Percentiles rank a stretch among this genome's conserved stretches.
phyloP scores from a whole-genome alignment of 2,888 invertebrate species.

The Camponotus fellah region DNA sequence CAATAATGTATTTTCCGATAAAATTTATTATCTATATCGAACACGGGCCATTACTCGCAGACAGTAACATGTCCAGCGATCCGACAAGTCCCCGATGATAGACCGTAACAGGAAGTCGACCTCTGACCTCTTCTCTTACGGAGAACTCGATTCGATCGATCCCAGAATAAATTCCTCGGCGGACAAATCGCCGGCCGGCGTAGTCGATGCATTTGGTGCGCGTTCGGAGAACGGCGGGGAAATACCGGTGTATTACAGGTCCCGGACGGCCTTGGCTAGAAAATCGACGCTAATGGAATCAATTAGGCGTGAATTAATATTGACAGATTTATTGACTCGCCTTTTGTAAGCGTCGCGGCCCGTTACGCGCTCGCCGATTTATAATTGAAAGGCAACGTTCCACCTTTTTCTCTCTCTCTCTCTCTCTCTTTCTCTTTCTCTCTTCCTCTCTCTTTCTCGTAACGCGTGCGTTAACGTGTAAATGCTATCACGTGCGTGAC shows the following conservation, averaged over 20 bases:
- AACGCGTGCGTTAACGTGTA: constrained; percentile 32
- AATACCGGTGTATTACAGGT: constrained; percentile 41
- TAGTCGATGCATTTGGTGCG: constrained; percentile 43
- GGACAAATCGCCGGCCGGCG: constrained; percentile 40
- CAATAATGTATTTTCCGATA: not conserved
- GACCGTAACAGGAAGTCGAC: constrained; percentile 51
- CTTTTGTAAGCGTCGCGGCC: constrained; percentile 74
- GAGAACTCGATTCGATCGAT: constrained; percentile 49
- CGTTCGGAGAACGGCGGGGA: constrained; percentile 47
- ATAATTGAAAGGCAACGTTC: constrained; percentile 72
- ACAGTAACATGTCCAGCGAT: constrained; percentile 1
- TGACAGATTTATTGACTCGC: constrained; percentile 80
- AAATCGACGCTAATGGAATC: constrained; percentile 78
- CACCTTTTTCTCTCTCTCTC: constrained; percentile 4
- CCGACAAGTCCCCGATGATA: constrained; percentile 42
- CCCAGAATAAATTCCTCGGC: constrained; percentile 51
- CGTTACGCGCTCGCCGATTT: constrained; percentile 71
- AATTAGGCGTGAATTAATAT: constrained; percentile 81
- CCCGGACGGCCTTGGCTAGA: constrained; percentile 54
- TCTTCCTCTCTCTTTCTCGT: not conserved
- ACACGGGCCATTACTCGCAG: not conserved
- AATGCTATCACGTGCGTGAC: constrained; percentile 46
- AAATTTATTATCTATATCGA: constrained; percentile 17
- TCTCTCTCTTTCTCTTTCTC: not conserved
- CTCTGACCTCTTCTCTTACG: constrained; percentile 39